These are phyloP conservation scores for Fragum whitleyi DNA, from an alignment of 2,888 invertebrate species.

Conservation along the genomic window DNA sequence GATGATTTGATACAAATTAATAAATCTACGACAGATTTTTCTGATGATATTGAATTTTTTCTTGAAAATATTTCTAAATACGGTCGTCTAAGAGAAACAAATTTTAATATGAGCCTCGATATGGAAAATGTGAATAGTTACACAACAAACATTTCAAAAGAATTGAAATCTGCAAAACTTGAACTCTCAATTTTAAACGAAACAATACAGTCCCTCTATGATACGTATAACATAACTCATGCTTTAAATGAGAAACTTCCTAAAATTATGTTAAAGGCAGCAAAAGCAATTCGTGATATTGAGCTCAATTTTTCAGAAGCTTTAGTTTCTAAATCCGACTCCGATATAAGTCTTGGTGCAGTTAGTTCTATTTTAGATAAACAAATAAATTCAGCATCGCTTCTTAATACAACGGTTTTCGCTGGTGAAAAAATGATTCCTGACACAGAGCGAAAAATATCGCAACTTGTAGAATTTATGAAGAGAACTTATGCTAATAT, in stretches of 20 bases:
- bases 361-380: background rate
- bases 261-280: background rate
- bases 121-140: too few relatives aligned
- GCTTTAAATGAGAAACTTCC: background rate
- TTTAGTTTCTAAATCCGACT: background rate
- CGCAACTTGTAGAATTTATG: background rate
- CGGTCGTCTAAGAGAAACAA: too few relatives aligned
- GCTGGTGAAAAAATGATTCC: background rate
- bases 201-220: background rate
- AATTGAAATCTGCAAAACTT: background rate
- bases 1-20: background rate
- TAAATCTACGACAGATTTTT: too few relatives aligned
- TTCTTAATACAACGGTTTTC: background rate
- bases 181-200: background rate
- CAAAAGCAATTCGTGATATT: conserved; percentile 22
- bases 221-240: background rate
- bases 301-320: background rate
- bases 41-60: too few relatives aligned
- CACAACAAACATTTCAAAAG: background rate
- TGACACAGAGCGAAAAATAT: background rate
- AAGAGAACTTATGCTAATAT: conserved; percentile 24
- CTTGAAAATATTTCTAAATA: too few relatives aligned
- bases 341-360: background rate
- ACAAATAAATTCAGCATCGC: background rate
- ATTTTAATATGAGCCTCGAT: too few relatives aligned